Evolutionary conservation across 2,113 vertebrate genomes (phyloP), one percentile per base, ranked within the genome.

Genomic region (Ophiodon elongatus): DNA sequence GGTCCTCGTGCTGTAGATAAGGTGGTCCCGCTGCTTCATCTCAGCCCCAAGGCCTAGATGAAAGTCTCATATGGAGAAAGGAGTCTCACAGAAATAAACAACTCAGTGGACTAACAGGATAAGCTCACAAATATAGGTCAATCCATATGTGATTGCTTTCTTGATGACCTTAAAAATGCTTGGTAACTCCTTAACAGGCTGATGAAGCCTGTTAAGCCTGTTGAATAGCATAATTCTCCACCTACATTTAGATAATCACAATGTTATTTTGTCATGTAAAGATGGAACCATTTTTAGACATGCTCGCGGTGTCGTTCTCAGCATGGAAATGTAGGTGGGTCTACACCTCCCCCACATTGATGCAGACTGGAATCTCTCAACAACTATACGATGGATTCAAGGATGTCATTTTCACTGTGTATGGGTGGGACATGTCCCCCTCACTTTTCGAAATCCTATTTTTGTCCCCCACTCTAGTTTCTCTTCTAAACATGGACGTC

Each of bases 1-100:
- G 39, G 27, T 80, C 81, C 79, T 72, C 29, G 39, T 37, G 83
- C 78, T 80, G 77, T 23, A 43, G 56, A 72, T 29, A 60, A 74
- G 79, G 76, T 67, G 89, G 60, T 67, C 81, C 71, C n/a, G 73
- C 66, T 69, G 79, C 80, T 91, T 91, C 67, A 89, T 91, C 81
- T 86, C 25, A 3, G 76, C 74, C 86, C 67, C 11, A 0, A 63
- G 76, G 83, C 80, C 39, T 10, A 52, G 47, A 79, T 82, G 57
- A 85, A 73, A 80, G 77, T 82, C 59, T 76, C 75, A 83, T 71
- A 85, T 86, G 79, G 73, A 66, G n/a, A 23, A 13, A 37, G 1
- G 73, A 33, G 27, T 50, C 25, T 33, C 66, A 33, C 41, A n/a
- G 19, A 70, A 70, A 54, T 35, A 70, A 70, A 35, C 29, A 54